Conservation (phyloP, 2,888 invertebrate species). For the Siphonodentalium dalli region DNA sequence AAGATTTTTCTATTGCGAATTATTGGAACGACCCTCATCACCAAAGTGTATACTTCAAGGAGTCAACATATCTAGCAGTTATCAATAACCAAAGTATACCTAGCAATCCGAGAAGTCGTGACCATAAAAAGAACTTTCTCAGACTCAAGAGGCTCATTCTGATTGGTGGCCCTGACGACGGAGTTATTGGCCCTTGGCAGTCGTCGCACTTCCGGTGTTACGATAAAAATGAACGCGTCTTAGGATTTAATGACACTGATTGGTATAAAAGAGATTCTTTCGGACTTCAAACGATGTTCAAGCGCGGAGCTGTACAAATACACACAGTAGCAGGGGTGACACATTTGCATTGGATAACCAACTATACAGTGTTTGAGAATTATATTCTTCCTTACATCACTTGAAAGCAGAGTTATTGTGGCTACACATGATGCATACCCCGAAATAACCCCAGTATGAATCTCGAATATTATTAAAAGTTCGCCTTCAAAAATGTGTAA, state of each 20-base stretch:
- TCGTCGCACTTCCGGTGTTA: constrained; percentile 91
- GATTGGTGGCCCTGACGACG: constrained; percentile 91
- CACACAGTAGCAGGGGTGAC: constrained; percentile 80
- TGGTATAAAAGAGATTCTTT: constrained; percentile 81
- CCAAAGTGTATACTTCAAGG: too few species aligned
- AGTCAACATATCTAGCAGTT: too few species aligned
- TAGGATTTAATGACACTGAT: constrained; percentile 58
- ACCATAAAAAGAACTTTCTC: constrained; percentile 73
- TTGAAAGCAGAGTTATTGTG: too few species aligned
- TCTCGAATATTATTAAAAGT: too few species aligned
- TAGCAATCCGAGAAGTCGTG: too few species aligned
- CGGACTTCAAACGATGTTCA: constrained; percentile 78
- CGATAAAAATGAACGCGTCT: constrained; percentile 75
- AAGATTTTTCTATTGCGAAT: constrained; percentile 5
- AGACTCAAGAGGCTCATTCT: constrained; percentile 79
- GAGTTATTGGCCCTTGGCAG: constrained; percentile 93
- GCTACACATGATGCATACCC: too few species aligned
- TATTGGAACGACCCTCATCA: constrained; percentile 11
- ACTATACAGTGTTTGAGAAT: constrained; percentile 76
- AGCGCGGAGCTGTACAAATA: constrained; percentile 72
- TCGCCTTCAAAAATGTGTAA: too few species aligned
- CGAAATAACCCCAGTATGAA: too few species aligned
- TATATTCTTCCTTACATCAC: constrained; percentile 76
- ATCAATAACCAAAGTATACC: too few species aligned
- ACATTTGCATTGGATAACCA: constrained; percentile 86